Evolutionary conservation across 2,888 invertebrate genomes (phyloP).

Genomic region (Biston stratarius): DNA sequence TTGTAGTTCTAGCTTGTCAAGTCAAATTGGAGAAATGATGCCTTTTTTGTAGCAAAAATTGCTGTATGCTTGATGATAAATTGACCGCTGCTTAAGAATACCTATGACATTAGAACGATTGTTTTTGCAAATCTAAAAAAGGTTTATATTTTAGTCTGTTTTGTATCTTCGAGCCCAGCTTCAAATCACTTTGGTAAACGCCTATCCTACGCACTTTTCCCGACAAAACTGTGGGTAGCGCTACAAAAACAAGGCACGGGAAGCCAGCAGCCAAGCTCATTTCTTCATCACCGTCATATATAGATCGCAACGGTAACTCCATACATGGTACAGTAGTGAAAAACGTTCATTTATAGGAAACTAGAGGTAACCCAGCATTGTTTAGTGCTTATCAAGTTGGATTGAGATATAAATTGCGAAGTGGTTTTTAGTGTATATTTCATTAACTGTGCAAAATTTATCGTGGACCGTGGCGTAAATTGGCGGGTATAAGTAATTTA

Average conservation of each 20-base stretch:
- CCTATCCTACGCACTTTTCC: background rate
- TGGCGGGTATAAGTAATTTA: background rate
- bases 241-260: conserved; percentile 25
- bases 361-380: conserved; percentile 16
- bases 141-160: no score
- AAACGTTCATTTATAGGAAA: conserved; percentile 22
- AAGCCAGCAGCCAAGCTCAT: conserved; percentile 18
- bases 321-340: conserved; percentile 51
- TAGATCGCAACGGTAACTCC: conserved; percentile 71
- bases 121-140: no score
- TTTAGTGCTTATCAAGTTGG: conserved; percentile 18
- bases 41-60: no score
- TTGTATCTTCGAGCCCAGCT: no score
- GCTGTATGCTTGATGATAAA: no score
- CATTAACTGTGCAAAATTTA: background rate
- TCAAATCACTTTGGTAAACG: background rate
- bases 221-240: background rate
- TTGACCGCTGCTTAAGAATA: no score
- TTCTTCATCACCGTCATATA: conserved; percentile 64
- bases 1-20: no score
- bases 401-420: conserved; percentile 9
- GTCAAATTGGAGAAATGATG: no score
- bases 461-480: background rate
- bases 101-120: no score
- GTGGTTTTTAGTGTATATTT: conserved; percentile 2